A percentile compares a stretch with the other conserved stretches of the same genome.
Conservation (phyloP, 2,797 vertebrate genomes). For the Champsocephalus gunnari region DNA sequence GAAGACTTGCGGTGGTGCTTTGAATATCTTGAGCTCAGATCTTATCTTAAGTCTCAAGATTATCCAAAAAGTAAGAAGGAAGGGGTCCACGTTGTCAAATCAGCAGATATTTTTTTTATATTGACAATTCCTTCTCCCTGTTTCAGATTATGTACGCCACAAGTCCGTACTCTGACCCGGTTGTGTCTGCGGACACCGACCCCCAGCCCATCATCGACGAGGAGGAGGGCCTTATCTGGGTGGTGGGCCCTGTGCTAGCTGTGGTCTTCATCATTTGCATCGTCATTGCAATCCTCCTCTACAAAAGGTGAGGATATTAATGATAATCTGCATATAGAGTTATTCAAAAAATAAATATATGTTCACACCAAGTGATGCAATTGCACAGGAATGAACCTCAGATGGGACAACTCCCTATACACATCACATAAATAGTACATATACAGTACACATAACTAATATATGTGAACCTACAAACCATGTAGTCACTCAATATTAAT, state of each 20-base stretch:
- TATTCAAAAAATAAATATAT: too few relatives aligned
- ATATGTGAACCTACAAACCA: slow-evolving; percentile 21
- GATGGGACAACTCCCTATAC: background rate
- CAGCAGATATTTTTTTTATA: background rate
- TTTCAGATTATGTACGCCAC: slow-evolving; percentile 96
- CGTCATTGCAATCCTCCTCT: slow-evolving; percentile 98
- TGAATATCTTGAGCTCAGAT: slow-evolving; percentile 24
- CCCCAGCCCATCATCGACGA: slow-evolving; percentile 99
- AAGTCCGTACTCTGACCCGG: slow-evolving; percentile 97
- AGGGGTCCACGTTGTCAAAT: background rate
- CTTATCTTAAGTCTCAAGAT: background rate
- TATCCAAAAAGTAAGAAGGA: background rate
- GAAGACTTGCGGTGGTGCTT: slow-evolving; percentile 15
- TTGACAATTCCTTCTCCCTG: slow-evolving; percentile 40
- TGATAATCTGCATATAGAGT: background rate
- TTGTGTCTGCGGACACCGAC: slow-evolving; percentile 96
- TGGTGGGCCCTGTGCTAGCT: slow-evolving; percentile 97
- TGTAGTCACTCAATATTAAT: slow-evolving; percentile 14
- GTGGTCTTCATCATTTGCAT: slow-evolving; percentile 99
- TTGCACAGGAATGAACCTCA: background rate
- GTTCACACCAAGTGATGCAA: background rate
- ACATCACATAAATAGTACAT: background rate
- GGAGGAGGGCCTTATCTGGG: slow-evolving; percentile 99
- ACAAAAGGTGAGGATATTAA: slow-evolving; percentile 92
- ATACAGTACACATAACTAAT: slow-evolving; percentile 2